A percentile compares a stretch with the other conserved stretches of the same genome.
Evolutionary conservation across 2,888 invertebrate species (phyloP).

Genomic region (Rhagonycha lutea): DNA sequence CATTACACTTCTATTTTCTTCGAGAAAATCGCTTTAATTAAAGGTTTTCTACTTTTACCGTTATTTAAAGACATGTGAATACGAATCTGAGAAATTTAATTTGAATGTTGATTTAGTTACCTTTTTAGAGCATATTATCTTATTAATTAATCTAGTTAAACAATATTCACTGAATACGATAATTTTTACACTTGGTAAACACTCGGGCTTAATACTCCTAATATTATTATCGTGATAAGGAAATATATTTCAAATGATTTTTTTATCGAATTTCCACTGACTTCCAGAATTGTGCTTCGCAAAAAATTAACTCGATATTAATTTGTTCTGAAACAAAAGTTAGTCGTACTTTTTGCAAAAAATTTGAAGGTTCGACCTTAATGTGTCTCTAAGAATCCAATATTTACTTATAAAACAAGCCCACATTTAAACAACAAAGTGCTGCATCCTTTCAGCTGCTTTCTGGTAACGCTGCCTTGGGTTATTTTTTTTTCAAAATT

Average conservation of each 20-base stretch:
- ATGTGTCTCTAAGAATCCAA: no score
- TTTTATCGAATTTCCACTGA: no score
- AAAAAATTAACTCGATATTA: no score
- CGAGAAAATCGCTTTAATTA: background rate
- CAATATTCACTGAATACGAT: background rate
- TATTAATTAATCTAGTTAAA: background rate
- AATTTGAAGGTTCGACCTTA: no score
- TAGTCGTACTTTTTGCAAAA: no score
- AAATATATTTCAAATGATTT: background rate
- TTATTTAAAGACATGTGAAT: background rate
- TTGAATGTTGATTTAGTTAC: background rate
- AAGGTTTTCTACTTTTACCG: background rate
- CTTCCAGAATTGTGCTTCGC: no score
- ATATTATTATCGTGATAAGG: background rate
- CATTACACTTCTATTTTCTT: slow-evolving; percentile 5
- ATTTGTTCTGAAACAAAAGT: no score
- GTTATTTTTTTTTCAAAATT: background rate
- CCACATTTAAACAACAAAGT: background rate
- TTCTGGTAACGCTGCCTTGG: background rate
- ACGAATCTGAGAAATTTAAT: background rate
- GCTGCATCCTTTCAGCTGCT: background rate
- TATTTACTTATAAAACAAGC: background rate
- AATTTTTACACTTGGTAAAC: background rate
- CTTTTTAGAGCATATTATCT: background rate
- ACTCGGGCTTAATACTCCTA: background rate